Evolutionary conservation across 2,797 vertebrate genomes (phyloP), one percentile per base, ranked within the genome.

Genomic region (Ctenochaetus hawaiiensis): DNA sequence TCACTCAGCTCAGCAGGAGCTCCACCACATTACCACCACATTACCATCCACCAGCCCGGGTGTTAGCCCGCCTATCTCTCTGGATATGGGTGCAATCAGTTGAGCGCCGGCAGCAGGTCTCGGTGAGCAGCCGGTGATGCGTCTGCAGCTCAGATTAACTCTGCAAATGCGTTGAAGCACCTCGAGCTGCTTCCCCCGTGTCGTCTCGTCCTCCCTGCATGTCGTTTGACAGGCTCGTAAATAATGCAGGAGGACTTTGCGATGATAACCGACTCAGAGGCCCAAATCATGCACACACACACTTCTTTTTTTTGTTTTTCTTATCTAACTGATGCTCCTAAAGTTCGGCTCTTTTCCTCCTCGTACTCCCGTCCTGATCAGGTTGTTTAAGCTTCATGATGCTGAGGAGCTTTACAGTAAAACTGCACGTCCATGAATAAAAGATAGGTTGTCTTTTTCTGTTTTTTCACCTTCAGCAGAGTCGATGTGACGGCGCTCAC

Each of bases 211-310:
- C 78, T 62, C 66, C 65, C 72, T 60, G 41, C 34, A 12, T 51
- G 66, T 83, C 75, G 64, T 88, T 63, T 79, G 84, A 86, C 87
- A 83, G 78, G 45, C 76, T 84, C 9, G 73, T 89, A 86, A 88
- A 88, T 91, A 87, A 90, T 86, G 67, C 84, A 88, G 61, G 49
- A 69, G 44, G 74, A 80, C 74, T 80, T 67, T 75, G 72, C 20
- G 23, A 73, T 73, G 85, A 81, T 81, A 79, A 76, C 64, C 23
- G 14, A 49, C 82, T 81, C 1, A 9, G 68, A 84, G 76, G 57
- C 26, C 53, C 34, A 37, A 22, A 69, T 22, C 80, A 37, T 51
- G 6, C 51, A 4, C 16, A 44, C 51, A 53, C 66, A 20, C 80
- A 37, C 18, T 20, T 26, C 62, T 9, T 47, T 1, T 41, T 23